phyloP scores from a whole-genome alignment of 1,140 invertebrate genomes.

The Ruditapes philippinarum region DNA sequence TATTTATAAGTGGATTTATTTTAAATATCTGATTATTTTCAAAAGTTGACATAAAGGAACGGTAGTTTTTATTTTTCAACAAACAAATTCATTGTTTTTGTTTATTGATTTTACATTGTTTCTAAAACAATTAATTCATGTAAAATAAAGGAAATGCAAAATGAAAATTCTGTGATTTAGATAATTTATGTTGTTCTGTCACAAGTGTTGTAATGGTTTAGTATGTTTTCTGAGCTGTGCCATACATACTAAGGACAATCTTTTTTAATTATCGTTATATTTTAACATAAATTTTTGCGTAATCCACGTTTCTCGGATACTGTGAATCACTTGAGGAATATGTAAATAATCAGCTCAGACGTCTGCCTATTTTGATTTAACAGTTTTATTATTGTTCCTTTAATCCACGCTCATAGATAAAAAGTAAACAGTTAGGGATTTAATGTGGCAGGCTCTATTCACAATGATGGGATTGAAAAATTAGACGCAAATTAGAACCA shows the following conservation, averaged over 20 bases:
- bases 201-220: conserved; percentile 13
- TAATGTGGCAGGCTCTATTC: conserved; percentile 38
- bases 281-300: conserved; percentile 25
- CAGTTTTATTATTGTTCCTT: conserved; percentile 10
- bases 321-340: conserved; percentile 12
- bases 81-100: background rate
- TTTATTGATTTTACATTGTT: too few species aligned
- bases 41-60: conserved; percentile 18
- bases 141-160: conserved; percentile 2
- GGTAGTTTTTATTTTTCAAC: background rate
- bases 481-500: conserved; percentile 21
- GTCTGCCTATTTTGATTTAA: conserved; percentile 18
- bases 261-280: too few species aligned
- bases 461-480: background rate
- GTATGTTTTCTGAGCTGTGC: too few species aligned
- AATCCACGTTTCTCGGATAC: conserved; percentile 24
- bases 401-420: conserved; percentile 45
- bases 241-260: too few species aligned
- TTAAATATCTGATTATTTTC: background rate
- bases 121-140: too few species aligned
- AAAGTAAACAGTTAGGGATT: conserved; percentile 41
- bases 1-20: too few species aligned
- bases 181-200: background rate
- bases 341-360: conserved; percentile 24
- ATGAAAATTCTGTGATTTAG: background rate